phyloP scores from a whole-genome alignment of 2,797 vertebrate genomes.

The Catharus ustulatus region DNA sequence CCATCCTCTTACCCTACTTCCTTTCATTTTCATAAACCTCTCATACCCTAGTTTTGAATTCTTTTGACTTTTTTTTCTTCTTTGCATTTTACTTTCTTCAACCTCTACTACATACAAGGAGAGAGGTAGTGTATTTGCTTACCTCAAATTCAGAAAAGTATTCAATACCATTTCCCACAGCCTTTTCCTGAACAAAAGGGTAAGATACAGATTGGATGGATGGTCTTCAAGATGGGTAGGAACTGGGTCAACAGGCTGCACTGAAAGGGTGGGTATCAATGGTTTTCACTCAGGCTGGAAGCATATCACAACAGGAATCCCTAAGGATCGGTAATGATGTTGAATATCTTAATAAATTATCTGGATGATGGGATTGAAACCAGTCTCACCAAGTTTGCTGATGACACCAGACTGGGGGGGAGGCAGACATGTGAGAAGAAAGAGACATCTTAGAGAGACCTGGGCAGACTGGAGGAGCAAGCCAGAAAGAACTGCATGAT shows the following conservation, averaged over 20 bases:
- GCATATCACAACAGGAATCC: not conserved
- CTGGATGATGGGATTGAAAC: not conserved
- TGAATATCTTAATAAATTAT: not conserved
- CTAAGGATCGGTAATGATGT: not conserved
- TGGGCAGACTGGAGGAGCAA: not conserved
- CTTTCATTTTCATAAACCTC: not conserved
- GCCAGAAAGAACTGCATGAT: rapidly evolving
- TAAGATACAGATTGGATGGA: not conserved
- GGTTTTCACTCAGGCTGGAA: not conserved
- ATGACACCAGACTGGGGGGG: not conserved
- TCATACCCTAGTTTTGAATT: not conserved
- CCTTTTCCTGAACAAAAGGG: not conserved
- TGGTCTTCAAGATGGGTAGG: not conserved
- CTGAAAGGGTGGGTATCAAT: not conserved
- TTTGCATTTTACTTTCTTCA: not conserved
- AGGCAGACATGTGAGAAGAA: not conserved
- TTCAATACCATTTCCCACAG: not conserved
- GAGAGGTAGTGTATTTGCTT: not conserved
- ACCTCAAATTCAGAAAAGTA: not conserved
- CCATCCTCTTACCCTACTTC: not conserved
- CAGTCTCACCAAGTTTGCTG: not conserved
- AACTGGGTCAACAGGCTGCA: not conserved
- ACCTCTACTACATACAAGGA: not conserved
- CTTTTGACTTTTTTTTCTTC: not conserved
- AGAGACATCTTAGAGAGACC: not conserved